Conservation (phyloP, 2,888 invertebrate species). For the Cheilosia vulpina region DNA sequence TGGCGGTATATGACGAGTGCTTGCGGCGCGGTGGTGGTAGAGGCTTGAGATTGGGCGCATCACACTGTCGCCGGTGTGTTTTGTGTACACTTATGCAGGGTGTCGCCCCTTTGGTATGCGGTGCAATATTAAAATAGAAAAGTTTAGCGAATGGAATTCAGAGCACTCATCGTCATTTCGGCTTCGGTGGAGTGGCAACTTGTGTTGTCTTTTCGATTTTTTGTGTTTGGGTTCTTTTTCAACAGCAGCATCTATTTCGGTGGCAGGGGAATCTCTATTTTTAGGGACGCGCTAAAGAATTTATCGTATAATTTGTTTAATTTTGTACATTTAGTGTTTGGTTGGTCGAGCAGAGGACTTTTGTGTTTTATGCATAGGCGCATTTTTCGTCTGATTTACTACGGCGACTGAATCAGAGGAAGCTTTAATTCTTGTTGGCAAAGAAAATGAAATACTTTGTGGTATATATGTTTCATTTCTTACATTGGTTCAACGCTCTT, state of each 20-base stretch:
- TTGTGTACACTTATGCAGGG: conserved; percentile 51
- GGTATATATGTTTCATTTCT: neutral
- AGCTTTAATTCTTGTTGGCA: conserved; percentile 40
- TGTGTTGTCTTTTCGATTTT: conserved; percentile 64
- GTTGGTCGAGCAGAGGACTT: conserved; percentile 24
- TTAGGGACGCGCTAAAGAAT: conserved; percentile 58
- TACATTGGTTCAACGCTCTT: conserved; percentile 56
- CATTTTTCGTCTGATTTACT: neutral
- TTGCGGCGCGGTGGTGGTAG: conserved; percentile 4
- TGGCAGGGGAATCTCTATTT: conserved; percentile 68
- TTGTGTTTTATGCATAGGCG: conserved; percentile 11
- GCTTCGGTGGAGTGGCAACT: conserved; percentile 47
- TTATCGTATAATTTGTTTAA: conserved; percentile 71
- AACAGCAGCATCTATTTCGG: conserved; percentile 60
- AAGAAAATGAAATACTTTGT: conserved; percentile 30
- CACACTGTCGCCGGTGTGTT: conserved; percentile 56
- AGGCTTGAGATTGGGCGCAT: conserved; percentile 60
- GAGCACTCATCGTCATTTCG: conserved; percentile 72
- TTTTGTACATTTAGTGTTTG: conserved; percentile 51
- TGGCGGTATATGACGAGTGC: conserved; percentile 28
- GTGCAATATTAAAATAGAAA: conserved; percentile 74
- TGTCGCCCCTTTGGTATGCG: conserved; percentile 73
- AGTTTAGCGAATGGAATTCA: conserved; percentile 75
- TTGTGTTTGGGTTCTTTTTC: conserved; percentile 56
- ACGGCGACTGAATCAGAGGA: conserved; percentile 20